These are phyloP conservation scores for Lochmaea capreae DNA, from an alignment of 2,888 invertebrate genomes.

Conservation along the genomic window DNA sequence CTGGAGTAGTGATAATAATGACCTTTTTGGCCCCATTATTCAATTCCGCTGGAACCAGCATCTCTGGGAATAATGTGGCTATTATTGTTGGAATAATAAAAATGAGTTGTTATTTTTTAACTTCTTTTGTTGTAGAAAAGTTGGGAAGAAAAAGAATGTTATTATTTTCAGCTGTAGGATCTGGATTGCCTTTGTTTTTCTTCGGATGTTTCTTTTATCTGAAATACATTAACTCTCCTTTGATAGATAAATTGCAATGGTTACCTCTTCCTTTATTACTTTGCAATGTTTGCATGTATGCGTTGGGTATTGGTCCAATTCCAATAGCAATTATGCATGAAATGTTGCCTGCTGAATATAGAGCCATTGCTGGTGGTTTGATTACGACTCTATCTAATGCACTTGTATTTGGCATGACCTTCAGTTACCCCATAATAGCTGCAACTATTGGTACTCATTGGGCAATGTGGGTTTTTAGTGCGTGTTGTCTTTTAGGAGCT, in stretches of 20 bases:
- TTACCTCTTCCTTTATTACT: slow-evolving; percentile 77
- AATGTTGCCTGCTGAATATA: slow-evolving; percentile 81
- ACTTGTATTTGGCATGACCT: slow-evolving; percentile 19
- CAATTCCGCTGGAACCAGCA: neutral
- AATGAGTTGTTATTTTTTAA: slow-evolving; percentile 62
- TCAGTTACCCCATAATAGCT: slow-evolving; percentile 34
- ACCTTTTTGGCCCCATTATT: neutral
- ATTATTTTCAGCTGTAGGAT: slow-evolving; percentile 74
- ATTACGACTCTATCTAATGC: slow-evolving; percentile 34
- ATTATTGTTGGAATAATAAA: neutral
- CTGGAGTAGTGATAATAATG: neutral
- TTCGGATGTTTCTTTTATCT: slow-evolving; percentile 73
- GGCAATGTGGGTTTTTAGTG: slow-evolving; percentile 26
- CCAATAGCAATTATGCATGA: slow-evolving; percentile 86
- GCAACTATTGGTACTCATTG: slow-evolving; percentile 20
- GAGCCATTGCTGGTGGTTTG: slow-evolving; percentile 69
- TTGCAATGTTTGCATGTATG: slow-evolving; percentile 78
- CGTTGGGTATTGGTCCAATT: slow-evolving; percentile 76
- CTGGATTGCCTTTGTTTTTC: slow-evolving; percentile 72
- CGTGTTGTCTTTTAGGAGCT: slow-evolving; percentile 9
- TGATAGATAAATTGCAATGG: slow-evolving; percentile 68
- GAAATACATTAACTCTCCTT: slow-evolving; percentile 55
- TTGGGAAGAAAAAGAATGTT: slow-evolving; percentile 78
- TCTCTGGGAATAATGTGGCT: neutral
- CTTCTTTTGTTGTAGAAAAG: slow-evolving; percentile 79